Evolutionary conservation across 2,888 invertebrate species (phyloP).

Genomic region (Melinaea menophilus): DNA sequence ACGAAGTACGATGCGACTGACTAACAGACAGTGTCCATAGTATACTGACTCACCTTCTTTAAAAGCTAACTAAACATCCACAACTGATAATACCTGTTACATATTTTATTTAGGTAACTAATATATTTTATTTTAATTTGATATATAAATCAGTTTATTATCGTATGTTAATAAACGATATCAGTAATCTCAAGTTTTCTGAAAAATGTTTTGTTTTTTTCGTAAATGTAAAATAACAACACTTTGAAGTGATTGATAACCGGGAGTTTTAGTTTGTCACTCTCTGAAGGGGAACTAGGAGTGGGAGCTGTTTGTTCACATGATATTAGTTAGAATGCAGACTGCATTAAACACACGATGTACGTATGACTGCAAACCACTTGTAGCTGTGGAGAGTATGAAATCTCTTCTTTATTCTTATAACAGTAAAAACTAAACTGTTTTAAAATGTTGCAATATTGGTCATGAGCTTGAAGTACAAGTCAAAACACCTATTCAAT

Average conservation of each 20-base stretch:
- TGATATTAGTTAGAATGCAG: background rate
- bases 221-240: background rate
- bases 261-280: background rate
- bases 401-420: background rate
- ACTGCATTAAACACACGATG: background rate
- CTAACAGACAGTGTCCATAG: background rate
- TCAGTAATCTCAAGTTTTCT: no score
- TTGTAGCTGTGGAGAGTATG: background rate
- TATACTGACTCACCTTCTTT: no score
- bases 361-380: conserved; percentile 1
- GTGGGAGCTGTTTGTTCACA: background rate
- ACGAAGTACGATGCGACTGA: background rate
- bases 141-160: no score
- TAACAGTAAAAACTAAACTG: background rate
- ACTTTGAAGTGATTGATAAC: background rate
- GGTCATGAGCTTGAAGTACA: no score
- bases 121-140: no score
- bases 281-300: background rate
- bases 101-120: no score
- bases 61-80: no score
- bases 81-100: no score
- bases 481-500: no score
- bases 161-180: no score
- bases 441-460: background rate
- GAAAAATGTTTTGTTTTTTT: background rate